Evolutionary conservation across 30 jellyfish, hydroid and myxozoan genomes (phyloP), one percentile per base, ranked within the genome.

Genomic region (Turritopsis rubra): DNA sequence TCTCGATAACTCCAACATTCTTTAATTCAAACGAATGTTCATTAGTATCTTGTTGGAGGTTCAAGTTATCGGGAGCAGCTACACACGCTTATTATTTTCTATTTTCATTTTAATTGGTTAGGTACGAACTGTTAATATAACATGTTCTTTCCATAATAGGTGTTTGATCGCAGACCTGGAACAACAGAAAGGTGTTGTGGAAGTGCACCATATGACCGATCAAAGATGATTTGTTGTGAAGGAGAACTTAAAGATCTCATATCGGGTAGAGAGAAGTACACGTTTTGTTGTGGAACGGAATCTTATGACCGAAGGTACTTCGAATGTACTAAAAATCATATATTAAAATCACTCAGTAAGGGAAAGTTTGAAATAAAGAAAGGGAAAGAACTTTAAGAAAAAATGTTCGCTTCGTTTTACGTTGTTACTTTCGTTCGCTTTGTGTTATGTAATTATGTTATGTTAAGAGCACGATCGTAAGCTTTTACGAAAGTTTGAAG

Each of bases 181-280:
- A 77, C 17, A 77, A 77, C 71, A 22, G 85, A 77, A 52, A 53
- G 85, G 28, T 77, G 85, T 30, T 77, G 85, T 52, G 85, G 85
- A 0, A 8, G 23, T n/a, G 71, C 20, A 21, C 30, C 72, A 1
- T 77, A 77, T 24, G 85, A 77, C 29, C 70, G 85, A 3, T 30
- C 41, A 24, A 28, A 21, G 28, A n/a, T 25, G 5, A n/a, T 77
- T 16, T 77, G 85, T 27, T 77, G 85, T 20, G 24, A 30, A 17
- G 53, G 53, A 24, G 24, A 77, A 75, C 72, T 77, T 28, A 4
- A 77, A 1, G 28, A 27, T 52, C 54, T 77, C 27, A 21, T 29
- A 21, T 28, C 85, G 28, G 73, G 71, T 24, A 29, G 19, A 29
- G 28, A 29, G 29, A 53, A 53, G 30, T 29, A 77, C 71, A 77